A percentile compares a stretch with the other conserved stretches of the same genome.
Evolutionary conservation across 2,797 vertebrate genomes (phyloP).

Genomic region (Syngnathus acus): DNA sequence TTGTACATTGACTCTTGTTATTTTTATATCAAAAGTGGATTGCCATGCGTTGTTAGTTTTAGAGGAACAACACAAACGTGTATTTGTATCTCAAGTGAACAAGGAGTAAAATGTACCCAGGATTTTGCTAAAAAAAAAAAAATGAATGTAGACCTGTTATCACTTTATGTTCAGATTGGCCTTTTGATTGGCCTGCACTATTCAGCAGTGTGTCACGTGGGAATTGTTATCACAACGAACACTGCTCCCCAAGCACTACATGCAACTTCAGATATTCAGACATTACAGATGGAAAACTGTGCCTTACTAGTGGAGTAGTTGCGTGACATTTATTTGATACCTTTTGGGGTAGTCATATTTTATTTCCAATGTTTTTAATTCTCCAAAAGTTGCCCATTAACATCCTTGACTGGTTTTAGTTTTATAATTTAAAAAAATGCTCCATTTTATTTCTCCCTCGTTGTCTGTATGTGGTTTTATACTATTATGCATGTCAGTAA

Average conservation of each 20-base stretch:
- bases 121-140: slow-evolving; percentile 30
- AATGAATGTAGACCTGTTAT: slow-evolving; percentile 9
- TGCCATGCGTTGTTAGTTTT: slow-evolving; percentile 17
- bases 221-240: not conserved
- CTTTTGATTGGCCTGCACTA: slow-evolving; percentile 3
- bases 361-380: not conserved
- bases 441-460: slow-evolving; percentile 25
- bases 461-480: slow-evolving; percentile 44
- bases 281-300: not conserved
- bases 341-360: slow-evolving; percentile 12
- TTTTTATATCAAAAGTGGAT: slow-evolving; percentile 32
- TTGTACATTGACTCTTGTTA: slow-evolving; percentile 42
- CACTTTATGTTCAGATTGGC: slow-evolving; percentile 1
- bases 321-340: slow-evolving; percentile 6
- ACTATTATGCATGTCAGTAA: slow-evolving; percentile 46
- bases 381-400: slow-evolving; percentile 6
- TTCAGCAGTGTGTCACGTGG: not conserved
- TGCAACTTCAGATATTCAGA: slow-evolving; percentile 4
- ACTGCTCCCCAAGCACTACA: not conserved
- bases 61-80: slow-evolving; percentile 12
- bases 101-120: slow-evolving; percentile 22
- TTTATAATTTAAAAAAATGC: slow-evolving; percentile 12
- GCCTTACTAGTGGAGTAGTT: slow-evolving; percentile 5
- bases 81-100: slow-evolving; percentile 27
- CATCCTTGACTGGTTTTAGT: slow-evolving; percentile 13